Conservation (phyloP, 35 echinoderm and acorn worm species). For the Diadema setosum region DNA sequence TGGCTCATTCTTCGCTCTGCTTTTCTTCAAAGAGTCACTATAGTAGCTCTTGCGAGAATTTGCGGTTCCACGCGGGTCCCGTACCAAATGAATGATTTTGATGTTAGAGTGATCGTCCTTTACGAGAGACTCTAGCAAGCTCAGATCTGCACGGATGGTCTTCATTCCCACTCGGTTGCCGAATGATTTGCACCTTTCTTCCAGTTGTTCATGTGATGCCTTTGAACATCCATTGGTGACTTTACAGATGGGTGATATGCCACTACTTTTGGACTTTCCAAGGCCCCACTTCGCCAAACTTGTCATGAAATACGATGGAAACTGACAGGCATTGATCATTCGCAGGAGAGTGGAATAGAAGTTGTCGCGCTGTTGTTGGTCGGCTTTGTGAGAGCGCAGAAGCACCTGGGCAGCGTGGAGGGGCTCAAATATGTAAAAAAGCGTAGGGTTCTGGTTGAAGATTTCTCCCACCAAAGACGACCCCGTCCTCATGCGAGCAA, state of each 20-base stretch:
- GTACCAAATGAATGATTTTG: slow-evolving; percentile 93
- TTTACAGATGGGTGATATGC: slow-evolving; percentile 16
- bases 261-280: slow-evolving; percentile 44
- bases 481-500: slow-evolving; percentile 90
- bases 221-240: slow-evolving; percentile 14
- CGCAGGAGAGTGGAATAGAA: slow-evolving; percentile 19
- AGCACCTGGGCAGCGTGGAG: slow-evolving; percentile 42
- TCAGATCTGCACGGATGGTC: slow-evolving; percentile 67
- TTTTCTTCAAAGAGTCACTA: too few relatives aligned
- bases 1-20: neutral
- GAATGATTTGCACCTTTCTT: slow-evolving; percentile 8
- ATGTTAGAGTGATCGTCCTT: slow-evolving; percentile 54
- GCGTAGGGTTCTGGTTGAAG: slow-evolving; percentile 77
- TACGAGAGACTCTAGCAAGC: slow-evolving; percentile 52
- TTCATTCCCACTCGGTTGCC: slow-evolving; percentile 56
- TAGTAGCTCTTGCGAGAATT: slow-evolving; percentile 77
- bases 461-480: slow-evolving; percentile 92
- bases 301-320: slow-evolving; percentile 13
- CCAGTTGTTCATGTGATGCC: neutral
- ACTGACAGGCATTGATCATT: slow-evolving; percentile 49
- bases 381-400: neutral
- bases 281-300: slow-evolving; percentile 55
- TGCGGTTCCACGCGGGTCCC: slow-evolving; percentile 84
- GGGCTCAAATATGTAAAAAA: slow-evolving; percentile 95
- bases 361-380: neutral